Conservation (phyloP, 2,888 invertebrate species). For the Drosophila cyrtoloma region DNA sequence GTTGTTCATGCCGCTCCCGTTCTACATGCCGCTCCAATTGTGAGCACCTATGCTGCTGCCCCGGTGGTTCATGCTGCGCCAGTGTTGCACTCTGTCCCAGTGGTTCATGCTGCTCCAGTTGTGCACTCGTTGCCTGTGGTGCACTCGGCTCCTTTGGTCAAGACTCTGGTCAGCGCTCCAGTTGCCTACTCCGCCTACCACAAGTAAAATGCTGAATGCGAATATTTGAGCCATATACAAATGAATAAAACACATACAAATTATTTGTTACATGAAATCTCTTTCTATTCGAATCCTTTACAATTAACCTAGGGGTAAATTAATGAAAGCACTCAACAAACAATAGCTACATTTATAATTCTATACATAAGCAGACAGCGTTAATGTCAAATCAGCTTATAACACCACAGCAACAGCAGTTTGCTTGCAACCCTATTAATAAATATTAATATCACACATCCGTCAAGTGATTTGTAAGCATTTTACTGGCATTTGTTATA, state of each 20-base stretch:
- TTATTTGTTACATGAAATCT: background rate
- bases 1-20: conserved; percentile 49
- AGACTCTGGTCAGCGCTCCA: conserved; percentile 53
- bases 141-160: conserved; percentile 64
- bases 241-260: conserved; percentile 19
- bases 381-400: background rate
- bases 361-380: background rate
- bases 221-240: conserved; percentile 11
- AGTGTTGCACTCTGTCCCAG: conserved; percentile 57
- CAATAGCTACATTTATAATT: background rate
- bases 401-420: background rate
- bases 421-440: conserved; percentile 6
- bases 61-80: conserved; percentile 67
- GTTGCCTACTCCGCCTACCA: conserved; percentile 68
- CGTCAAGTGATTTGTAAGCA: conserved; percentile 16
- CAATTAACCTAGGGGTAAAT: background rate
- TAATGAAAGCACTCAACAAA: background rate
- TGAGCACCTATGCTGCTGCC: conserved; percentile 29
- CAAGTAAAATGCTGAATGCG: conserved; percentile 42
- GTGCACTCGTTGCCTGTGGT: conserved; percentile 47
- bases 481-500: background rate
- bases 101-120: conserved; percentile 44
- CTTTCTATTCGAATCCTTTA: background rate
- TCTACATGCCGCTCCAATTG: conserved; percentile 63
- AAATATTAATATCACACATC: background rate